phyloP scores from a whole-genome alignment of 2,797 vertebrate genomes.

The Pterois miles region DNA sequence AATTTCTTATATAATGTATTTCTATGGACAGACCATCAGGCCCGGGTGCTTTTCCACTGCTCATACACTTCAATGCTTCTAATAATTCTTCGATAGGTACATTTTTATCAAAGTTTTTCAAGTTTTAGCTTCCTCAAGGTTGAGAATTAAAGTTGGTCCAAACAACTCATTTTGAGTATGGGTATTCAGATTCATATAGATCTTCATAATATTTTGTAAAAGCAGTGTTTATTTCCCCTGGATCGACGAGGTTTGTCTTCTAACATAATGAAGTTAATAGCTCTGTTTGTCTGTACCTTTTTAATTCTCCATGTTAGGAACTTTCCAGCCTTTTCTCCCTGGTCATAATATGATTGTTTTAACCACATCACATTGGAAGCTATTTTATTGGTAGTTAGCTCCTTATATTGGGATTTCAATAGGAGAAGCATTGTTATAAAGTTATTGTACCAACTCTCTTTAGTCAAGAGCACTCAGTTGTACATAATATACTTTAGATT shows the following conservation, averaged over 20 bases:
- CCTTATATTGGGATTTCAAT: neutral
- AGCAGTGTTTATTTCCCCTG: neutral
- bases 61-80: no score
- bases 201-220: neutral
- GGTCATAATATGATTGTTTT: neutral
- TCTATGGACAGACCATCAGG: no score
- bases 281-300: neutral
- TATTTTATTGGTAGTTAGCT: neutral
- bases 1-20: no score
- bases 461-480: neutral
- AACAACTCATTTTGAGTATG: no score
- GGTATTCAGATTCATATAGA: neutral
- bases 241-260: neutral
- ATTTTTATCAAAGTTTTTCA: no score
- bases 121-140: no score
- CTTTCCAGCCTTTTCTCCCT: neutral
- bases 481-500: neutral
- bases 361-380: neutral
- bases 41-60: no score
- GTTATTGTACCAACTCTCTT: neutral
- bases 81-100: no score
- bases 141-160: no score
- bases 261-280: neutral
- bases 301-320: neutral
- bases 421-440: neutral